phyloP scores from a whole-genome alignment of 2,888 invertebrate genomes.

The Lordiphosa fenestrarum region DNA sequence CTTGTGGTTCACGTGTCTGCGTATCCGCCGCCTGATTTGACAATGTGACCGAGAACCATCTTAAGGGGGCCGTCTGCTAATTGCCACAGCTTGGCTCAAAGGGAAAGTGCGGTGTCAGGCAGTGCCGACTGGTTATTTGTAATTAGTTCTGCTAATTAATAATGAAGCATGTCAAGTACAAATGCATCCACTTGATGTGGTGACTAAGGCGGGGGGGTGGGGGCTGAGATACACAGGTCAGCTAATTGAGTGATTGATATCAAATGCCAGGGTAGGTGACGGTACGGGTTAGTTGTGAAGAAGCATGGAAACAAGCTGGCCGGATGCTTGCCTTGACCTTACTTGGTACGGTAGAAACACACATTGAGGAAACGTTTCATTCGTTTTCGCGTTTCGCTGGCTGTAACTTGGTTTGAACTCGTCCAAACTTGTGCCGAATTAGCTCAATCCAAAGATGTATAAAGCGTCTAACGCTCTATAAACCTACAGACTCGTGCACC shows the following conservation, averaged over 20 bases:
- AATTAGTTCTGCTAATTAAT: conserved; percentile 55
- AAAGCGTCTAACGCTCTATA: too few species aligned
- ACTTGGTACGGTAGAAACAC: too few species aligned
- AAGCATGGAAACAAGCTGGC: too few species aligned
- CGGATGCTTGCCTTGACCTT: conserved; percentile 7
- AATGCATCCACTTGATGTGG: conserved; percentile 2
- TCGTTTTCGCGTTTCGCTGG: too few species aligned
- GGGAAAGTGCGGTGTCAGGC: conserved; percentile 1
- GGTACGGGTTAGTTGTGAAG: background rate
- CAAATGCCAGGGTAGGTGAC: background rate
- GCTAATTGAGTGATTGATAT: conserved; percentile 10
- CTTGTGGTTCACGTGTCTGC: conserved; percentile 8
- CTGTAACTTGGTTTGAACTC: too few species aligned
- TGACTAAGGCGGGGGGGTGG: background rate
- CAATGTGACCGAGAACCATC: conserved; percentile 46
- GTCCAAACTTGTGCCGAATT: too few species aligned
- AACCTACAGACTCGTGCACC: too few species aligned
- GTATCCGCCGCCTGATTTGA: conserved; percentile 32
- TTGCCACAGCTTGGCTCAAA: conserved; percentile 17
- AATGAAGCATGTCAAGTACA: conserved; percentile 28
- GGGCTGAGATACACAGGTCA: background rate
- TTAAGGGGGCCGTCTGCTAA: conserved; percentile 22
- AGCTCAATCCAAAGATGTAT: too few species aligned
- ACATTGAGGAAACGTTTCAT: too few species aligned
- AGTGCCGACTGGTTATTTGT: conserved; percentile 12